Evolutionary conservation across 2,888 invertebrate species (phyloP), one percentile per base, ranked within the genome.

Genomic region (Taphrorychus bicolor): DNA sequence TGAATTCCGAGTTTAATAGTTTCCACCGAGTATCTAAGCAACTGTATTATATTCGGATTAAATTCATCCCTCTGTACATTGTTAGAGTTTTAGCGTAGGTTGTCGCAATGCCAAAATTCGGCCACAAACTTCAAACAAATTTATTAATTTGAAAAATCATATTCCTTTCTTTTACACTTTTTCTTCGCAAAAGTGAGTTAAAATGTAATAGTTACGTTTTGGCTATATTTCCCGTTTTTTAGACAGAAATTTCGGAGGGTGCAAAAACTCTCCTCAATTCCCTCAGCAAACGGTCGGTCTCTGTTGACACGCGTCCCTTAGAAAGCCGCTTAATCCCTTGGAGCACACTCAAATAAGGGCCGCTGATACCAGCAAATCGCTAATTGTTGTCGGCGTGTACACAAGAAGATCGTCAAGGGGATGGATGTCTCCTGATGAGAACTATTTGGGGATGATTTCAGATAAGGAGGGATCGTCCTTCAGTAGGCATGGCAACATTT

Each of bases 251-350:
- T n/a, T n/a, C n/a, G n/a, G n/a, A n/a, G n/a, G n/a, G 5, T 57
- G 40, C 63, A 5, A 57, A 63, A 63, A 63, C 63, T 63, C 32
- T 51, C 9, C 54, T 16, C 42, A 52, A 57, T 42, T 57, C 60
- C 58, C 57, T 57, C 18, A 57, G 49, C 62, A 59, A 59, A 67
- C 21, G 11, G 52, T 58, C 59, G 41, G 18, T 24, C 32, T 24
- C 16, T 68, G 63, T 68, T 62, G 63, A 62, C 68, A 68, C 68
- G 63, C 59, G 63, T 62, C 63, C 68, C 68, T 59, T 49, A 68
- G 48, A 63, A 21, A 59, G 40, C 59, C 17, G 24, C 19, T 53
- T 63, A 68, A 68, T 63, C 68, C 68, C 68, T 63, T 63, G 42
- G 59, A 63, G 63, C 54, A 56, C 59, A 21, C 63, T 60, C 59